Percentiles rank a stretch among this genome's conserved stretches.
Conservation (phyloP, 2,797 vertebrate genomes). For the Pempheris klunzingeri region DNA sequence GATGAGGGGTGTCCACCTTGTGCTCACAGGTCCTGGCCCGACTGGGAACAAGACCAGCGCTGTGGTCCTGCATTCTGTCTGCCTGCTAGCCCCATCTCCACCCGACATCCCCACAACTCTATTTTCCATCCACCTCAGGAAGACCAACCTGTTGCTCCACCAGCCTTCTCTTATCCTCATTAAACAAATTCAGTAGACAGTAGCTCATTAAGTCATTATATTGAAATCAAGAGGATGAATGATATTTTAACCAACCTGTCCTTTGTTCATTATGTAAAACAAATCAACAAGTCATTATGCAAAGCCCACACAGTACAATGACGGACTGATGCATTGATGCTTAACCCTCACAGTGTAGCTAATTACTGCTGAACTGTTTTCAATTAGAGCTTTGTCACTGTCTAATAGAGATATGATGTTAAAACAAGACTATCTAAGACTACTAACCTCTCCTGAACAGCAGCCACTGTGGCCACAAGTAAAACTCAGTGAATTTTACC, state of each 20-base stretch:
- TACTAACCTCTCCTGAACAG: neutral
- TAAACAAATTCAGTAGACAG: conserved; percentile 46
- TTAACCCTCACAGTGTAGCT: conserved; percentile 53
- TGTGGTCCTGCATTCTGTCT: conserved; percentile 54
- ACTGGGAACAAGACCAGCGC: conserved; percentile 78
- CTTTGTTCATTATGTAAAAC: conserved; percentile 51
- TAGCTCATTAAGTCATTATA: conserved; percentile 46
- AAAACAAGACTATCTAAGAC: neutral
- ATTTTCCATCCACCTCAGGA: conserved; percentile 49
- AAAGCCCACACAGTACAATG: conserved; percentile 31
- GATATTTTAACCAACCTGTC: conserved; percentile 48
- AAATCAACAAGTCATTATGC: conserved; percentile 55
- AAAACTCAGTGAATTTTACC: neutral
- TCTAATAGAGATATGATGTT: conserved; percentile 32
- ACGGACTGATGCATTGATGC: conserved; percentile 43
- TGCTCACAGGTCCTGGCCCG: conserved; percentile 77
- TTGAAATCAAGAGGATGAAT: conserved; percentile 51
- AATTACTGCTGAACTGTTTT: conserved; percentile 47
- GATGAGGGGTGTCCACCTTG: conserved; percentile 80
- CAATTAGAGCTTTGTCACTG: conserved; percentile 47
- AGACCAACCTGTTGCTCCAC: conserved; percentile 53
- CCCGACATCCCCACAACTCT: conserved; percentile 54
- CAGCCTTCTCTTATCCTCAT: conserved; percentile 36
- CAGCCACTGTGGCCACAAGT: neutral
- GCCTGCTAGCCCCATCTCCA: conserved; percentile 49